A percentile compares a stretch with the other conserved stretches of the same genome.
phyloP scores from a whole-genome alignment of 2,888 invertebrate species.

The Griposia aprilina region DNA sequence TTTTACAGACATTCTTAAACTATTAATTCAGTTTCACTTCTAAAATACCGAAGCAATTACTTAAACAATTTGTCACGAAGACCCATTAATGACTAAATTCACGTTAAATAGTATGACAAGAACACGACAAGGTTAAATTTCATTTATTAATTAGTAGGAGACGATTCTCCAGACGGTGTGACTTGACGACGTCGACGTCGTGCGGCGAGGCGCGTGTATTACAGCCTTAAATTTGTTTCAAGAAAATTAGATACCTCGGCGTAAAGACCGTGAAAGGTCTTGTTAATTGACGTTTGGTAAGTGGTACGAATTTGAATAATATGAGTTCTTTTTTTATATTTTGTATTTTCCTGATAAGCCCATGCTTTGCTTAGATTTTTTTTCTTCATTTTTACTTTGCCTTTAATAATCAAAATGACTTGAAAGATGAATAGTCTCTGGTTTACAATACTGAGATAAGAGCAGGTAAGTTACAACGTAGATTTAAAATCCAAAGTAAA shows the following conservation, averaged over 20 bases:
- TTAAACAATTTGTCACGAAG: slow-evolving; percentile 18
- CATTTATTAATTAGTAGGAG: slow-evolving; percentile 57
- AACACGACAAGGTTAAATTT: slow-evolving; percentile 52
- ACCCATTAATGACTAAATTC: slow-evolving; percentile 25
- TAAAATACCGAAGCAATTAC: slow-evolving; percentile 5
- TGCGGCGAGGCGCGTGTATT: slow-evolving; percentile 19
- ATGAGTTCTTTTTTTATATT: not conserved
- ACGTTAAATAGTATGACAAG: not conserved
- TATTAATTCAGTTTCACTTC: not conserved
- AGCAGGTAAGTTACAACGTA: not conserved
- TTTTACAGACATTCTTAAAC: not conserved
- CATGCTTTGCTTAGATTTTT: not conserved
- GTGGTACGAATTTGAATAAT: not conserved
- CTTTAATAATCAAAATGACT: too few species aligned
- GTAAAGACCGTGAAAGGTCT: slow-evolving; percentile 43
- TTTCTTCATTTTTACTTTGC: not conserved
- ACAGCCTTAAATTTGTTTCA: slow-evolving; percentile 58
- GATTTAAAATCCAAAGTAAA: not conserved
- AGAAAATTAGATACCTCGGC: slow-evolving; percentile 60
- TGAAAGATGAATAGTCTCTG: not conserved
- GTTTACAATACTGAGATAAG: not conserved
- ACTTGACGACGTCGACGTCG: slow-evolving; percentile 16
- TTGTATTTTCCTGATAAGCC: not conserved
- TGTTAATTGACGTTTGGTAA: slow-evolving; percentile 38
- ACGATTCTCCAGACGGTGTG: slow-evolving; percentile 48